Evolutionary conservation across 2,888 invertebrate genomes (phyloP).

Genomic region (Ametastegia equiseti): DNA sequence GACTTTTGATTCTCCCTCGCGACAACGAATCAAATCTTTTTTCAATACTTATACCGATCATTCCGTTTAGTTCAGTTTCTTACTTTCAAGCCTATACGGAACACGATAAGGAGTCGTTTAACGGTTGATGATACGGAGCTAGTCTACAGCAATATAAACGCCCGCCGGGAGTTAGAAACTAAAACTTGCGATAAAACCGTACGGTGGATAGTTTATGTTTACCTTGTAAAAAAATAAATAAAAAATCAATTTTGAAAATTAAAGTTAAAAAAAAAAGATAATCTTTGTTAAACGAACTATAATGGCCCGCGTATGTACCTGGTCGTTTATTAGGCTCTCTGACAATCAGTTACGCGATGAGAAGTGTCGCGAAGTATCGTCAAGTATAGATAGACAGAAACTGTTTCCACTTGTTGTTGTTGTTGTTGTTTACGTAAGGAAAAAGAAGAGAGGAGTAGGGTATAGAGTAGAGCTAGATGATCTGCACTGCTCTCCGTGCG

Average conservation of each 20-base stretch:
- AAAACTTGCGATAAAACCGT: not conserved
- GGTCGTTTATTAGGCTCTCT: too few relatives aligned
- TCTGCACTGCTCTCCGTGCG: not conserved
- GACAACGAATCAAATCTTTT: not conserved
- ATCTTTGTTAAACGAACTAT: too few relatives aligned
- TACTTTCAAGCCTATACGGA: not conserved
- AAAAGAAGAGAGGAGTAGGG: too few relatives aligned
- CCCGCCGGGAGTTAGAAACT: not conserved
- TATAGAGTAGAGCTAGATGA: too few relatives aligned
- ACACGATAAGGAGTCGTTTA: not conserved
- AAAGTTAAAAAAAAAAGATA: too few relatives aligned
- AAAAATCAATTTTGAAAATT: not conserved
- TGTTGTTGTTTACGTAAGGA: conserved; percentile 34
- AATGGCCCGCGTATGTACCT: too few relatives aligned
- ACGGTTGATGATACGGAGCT: too few relatives aligned
- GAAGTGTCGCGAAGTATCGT: not conserved
- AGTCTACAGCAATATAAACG: not conserved
- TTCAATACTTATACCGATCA: not conserved
- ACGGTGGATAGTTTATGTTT: not conserved
- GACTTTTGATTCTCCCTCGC: conserved; percentile 26
- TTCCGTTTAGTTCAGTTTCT: not conserved
- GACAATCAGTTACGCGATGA: not conserved
- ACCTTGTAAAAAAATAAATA: not conserved
- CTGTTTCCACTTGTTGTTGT: conserved; percentile 34
- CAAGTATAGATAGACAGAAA: not conserved